Base-by-base conservation (phyloP, 2,888 invertebrate species). In the Nipponacmea schrenckii region DNA sequence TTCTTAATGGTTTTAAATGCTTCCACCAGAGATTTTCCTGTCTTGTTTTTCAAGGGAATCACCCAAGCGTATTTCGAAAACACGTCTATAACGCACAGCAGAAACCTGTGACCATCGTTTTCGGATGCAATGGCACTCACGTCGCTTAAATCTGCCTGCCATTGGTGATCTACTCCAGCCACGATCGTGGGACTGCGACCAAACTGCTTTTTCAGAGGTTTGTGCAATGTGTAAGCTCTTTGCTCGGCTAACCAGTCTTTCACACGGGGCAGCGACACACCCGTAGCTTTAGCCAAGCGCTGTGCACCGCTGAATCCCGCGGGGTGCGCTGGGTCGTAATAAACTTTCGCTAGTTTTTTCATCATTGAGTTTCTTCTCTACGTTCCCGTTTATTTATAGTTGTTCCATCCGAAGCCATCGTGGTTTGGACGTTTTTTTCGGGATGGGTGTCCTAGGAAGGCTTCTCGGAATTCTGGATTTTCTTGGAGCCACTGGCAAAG, bases 91-190 rank as follows among this genome's bases (percentile, higher is more conserved):
- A 72, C 65, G 1, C 75, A 80, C 3, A 84, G 68, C 24, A 84
- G 64, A 72, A 77, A 83, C 14, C 66, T 73, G 46, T 70, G 72
- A 2, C 77, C 78, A 17, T 81, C 72, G 70, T 84, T 84, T 67
- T 83, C 81, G 14, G 77, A 74, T 64, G 82, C 76, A 71, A 77
- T 82, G n/a, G n/a, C n/a, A n/a, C n/a, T n/a, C n/a, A n/a, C n/a
- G n/a, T n/a, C n/a, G n/a, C n/a, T n/a, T n/a, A n/a, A n/a, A n/a
- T n/a, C n/a, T n/a, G n/a, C n/a, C n/a, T n/a, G n/a, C n/a, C n/a
- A n/a, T n/a, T n/a, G 80, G 10, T 80, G 76, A 64, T 84, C 78
- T 12, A 81, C 74, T 20, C 72, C 74, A 27, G 63, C 62, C 7
- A 83, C 80, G 24, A 74, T 73, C 3, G 75, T 74, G 56, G 46